phyloP scores from a whole-genome alignment of 2,888 invertebrate species.

The Drosophila atripex region DNA sequence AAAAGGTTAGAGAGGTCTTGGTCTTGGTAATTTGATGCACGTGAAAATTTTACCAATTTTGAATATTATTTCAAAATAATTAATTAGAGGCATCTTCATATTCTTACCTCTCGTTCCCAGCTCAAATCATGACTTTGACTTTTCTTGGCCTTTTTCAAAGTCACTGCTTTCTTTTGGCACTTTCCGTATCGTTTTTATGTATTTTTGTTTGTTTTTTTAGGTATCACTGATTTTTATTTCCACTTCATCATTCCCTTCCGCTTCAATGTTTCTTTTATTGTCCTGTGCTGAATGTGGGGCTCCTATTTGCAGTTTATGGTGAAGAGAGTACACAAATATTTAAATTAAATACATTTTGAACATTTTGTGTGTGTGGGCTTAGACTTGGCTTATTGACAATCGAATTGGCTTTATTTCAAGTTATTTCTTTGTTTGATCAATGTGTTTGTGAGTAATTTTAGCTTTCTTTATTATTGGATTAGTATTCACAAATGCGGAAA shows the following conservation, averaged over 20 bases:
- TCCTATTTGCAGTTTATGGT: slow-evolving; percentile 29
- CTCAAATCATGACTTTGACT: slow-evolving; percentile 66
- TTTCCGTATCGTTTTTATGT: slow-evolving; percentile 38
- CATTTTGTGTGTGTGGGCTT: slow-evolving; percentile 8
- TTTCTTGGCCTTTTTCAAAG: slow-evolving; percentile 45
- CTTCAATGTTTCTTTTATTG: slow-evolving; percentile 39
- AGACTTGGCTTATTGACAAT: slow-evolving; percentile 7
- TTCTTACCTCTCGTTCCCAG: slow-evolving; percentile 61
- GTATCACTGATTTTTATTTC: slow-evolving; percentile 41
- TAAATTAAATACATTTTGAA: slow-evolving; percentile 50
- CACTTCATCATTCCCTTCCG: slow-evolving; percentile 40
- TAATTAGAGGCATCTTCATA: not conserved
- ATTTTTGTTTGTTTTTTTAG: slow-evolving; percentile 43
- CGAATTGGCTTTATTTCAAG: slow-evolving; percentile 31
- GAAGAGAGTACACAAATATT: slow-evolving; percentile 51
- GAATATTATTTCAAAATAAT: not conserved
- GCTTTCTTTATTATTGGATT: slow-evolving; percentile 50
- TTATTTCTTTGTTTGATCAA: slow-evolving; percentile 47
- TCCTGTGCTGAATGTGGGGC: slow-evolving; percentile 54
- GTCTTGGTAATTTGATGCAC: not conserved
- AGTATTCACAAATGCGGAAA: slow-evolving; percentile 32
- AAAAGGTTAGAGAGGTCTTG: slow-evolving; percentile 5
- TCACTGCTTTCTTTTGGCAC: slow-evolving; percentile 38
- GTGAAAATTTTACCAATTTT: not conserved
- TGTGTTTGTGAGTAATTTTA: slow-evolving; percentile 48